A percentile compares a stretch with the other conserved stretches of the same genome.
Conservation (phyloP, 2,797 vertebrate species). For the Pseudomugil gertrudae region DNA sequence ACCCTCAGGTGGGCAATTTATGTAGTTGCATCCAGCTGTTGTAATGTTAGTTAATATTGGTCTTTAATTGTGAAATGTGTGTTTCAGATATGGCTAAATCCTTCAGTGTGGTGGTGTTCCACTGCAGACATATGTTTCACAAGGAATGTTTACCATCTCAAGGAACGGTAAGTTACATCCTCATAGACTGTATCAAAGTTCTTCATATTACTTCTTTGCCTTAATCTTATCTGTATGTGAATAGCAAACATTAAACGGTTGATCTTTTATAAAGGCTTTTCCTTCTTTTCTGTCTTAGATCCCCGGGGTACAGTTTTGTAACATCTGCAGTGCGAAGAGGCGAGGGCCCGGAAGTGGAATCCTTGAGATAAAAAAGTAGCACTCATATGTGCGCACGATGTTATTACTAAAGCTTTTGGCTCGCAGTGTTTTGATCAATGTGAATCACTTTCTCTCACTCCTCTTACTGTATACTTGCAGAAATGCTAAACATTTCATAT, state of each 20-base stretch:
- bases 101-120: slow-evolving; percentile 93
- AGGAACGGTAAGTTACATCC: slow-evolving; percentile 85
- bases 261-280: neutral
- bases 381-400: slow-evolving; percentile 3
- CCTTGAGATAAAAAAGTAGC: slow-evolving; percentile 91
- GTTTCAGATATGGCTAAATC: slow-evolving; percentile 89
- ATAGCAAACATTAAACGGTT: neutral
- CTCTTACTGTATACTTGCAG: slow-evolving; percentile 30
- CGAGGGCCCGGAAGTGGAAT: slow-evolving; percentile 91
- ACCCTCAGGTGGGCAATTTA: slow-evolving; percentile 87
- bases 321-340: slow-evolving; percentile 96
- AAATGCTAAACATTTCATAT: slow-evolving; percentile 45
- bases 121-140: slow-evolving; percentile 99
- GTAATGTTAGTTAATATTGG: slow-evolving; percentile 14
- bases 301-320: slow-evolving; percentile 91
- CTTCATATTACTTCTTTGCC: neutral
- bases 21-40: neutral
- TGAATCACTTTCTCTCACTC: slow-evolving; percentile 43
- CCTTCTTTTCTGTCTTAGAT: slow-evolving; percentile 72
- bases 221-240: slow-evolving; percentile 1
- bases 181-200: neutral
- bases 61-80: slow-evolving; percentile 7
- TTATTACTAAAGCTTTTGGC: slow-evolving; percentile 43
- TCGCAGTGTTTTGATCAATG: slow-evolving; percentile 43
- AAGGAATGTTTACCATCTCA: slow-evolving; percentile 93